A percentile compares a stretch with the other conserved stretches of the same genome.
These are phyloP conservation scores for Pelosia muscerda DNA, from an alignment of 2,888 invertebrate species.

Conservation along the genomic window DNA sequence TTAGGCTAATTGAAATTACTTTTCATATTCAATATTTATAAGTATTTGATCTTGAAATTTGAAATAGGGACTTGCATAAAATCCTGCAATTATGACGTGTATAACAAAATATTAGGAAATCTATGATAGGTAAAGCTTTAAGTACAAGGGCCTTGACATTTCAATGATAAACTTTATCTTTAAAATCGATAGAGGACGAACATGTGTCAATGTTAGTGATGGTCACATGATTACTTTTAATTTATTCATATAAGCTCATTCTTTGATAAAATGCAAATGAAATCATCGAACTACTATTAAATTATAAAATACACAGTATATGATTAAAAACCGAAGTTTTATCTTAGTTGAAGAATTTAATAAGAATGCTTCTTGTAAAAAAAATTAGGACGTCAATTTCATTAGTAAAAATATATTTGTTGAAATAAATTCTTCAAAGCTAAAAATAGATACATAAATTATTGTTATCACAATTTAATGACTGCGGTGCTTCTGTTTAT, in stretches of 20 bases:
- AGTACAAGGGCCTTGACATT: slow-evolving; percentile 48
- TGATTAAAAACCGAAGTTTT: no score
- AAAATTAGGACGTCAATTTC: no score
- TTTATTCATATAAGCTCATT: slow-evolving; percentile 19
- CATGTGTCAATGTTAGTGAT: slow-evolving; percentile 28
- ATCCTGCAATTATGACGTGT: not conserved
- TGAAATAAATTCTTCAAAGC: no score
- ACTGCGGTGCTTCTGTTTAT: no score
- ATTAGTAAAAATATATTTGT: no score
- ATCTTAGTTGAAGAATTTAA: no score
- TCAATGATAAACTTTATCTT: slow-evolving; percentile 37
- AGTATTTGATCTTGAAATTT: slow-evolving; percentile 3
- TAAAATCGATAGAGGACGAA: slow-evolving; percentile 9
- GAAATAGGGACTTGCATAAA: not conserved
- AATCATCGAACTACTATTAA: not conserved
- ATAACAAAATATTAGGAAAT: no score
- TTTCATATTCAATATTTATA: not conserved
- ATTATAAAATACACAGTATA: no score
- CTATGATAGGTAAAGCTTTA: not conserved
- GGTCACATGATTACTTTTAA: slow-evolving; percentile 25
- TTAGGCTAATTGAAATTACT: slow-evolving; percentile 1
- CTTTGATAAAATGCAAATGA: not conserved
- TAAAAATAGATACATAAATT: no score
- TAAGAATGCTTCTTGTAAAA: no score
- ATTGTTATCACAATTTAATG: no score